Evolutionary conservation across 1,140 invertebrate genomes (phyloP).

Genomic region (Dreissena rostriformis): DNA sequence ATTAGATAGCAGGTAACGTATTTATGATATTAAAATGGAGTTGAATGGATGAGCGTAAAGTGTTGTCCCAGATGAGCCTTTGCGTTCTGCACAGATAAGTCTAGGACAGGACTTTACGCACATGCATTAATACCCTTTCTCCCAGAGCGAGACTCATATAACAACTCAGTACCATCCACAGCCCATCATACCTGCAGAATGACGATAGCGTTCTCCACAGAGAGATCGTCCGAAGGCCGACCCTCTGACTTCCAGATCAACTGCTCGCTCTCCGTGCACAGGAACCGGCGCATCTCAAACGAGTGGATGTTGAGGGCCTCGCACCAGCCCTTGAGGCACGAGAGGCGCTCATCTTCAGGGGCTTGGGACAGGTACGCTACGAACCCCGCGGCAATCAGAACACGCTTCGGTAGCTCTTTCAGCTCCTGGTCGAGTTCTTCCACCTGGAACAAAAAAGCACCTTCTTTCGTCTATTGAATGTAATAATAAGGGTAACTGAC

Average conservation of each 20-base stretch:
- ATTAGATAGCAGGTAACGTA: no score
- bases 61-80: no score
- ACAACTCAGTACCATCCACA: no score
- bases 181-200: slow-evolving; percentile 86
- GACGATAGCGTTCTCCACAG: slow-evolving; percentile 91
- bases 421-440: slow-evolving; percentile 78
- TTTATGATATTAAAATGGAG: no score
- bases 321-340: slow-evolving; percentile 85
- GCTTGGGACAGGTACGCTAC: slow-evolving; percentile 88
- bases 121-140: no score
- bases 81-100: no score
- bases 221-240: slow-evolving; percentile 89
- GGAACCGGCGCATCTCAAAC: slow-evolving; percentile 88
- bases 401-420: slow-evolving; percentile 85
- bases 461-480: no score
- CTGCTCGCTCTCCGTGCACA: slow-evolving; percentile 90
- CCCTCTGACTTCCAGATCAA: slow-evolving; percentile 94
- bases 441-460: slow-evolving; percentile 67
- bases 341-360: slow-evolving; percentile 86
- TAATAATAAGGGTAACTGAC: no score
- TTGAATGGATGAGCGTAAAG: no score
- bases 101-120: no score
- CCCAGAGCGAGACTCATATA: no score
- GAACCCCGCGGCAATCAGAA: slow-evolving; percentile 89
- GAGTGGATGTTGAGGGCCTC: slow-evolving; percentile 80